Percentiles rank a stretch among this genome's conserved stretches.
phyloP scores from a whole-genome alignment of 2,113 vertebrate genomes.

The Thamnaconus septentrionalis region DNA sequence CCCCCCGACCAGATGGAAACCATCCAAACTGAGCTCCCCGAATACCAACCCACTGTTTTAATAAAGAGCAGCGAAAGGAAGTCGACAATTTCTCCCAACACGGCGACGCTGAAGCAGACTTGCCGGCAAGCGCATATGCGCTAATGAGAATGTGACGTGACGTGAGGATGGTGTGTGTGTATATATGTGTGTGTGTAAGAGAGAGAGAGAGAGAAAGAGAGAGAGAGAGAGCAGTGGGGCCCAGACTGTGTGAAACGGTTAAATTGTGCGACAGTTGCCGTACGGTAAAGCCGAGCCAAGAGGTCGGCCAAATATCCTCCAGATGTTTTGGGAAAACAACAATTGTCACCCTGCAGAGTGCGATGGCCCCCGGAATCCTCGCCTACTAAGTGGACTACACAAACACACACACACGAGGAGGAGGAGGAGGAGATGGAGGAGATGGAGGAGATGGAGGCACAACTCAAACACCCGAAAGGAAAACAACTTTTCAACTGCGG shows the following conservation, averaged over 20 bases:
- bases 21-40: constrained; percentile 13
- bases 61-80: neutral
- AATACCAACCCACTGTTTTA: constrained; percentile 15
- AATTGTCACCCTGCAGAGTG: constrained; percentile 28
- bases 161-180: neutral
- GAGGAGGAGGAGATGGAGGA: too few relatives aligned
- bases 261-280: constrained; percentile 18
- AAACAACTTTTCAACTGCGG: too few relatives aligned
- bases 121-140: neutral
- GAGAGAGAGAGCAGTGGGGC: too few relatives aligned
- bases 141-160: neutral
- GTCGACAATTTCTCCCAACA: neutral
- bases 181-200: too few relatives aligned
- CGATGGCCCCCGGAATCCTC: neutral
- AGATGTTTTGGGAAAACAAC: constrained; percentile 43
- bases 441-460: too few relatives aligned
- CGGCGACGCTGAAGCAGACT: neutral
- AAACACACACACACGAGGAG: too few relatives aligned
- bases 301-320: constrained; percentile 39
- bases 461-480: too few relatives aligned
- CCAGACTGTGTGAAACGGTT: neutral
- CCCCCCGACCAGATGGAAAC: constrained; percentile 17
- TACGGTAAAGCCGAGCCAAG: constrained; percentile 12
- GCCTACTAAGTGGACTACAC: too few relatives aligned
- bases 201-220: too few relatives aligned